A percentile compares a stretch with the other conserved stretches of the same genome.
Evolutionary conservation across 2,113 vertebrate genomes (phyloP).

Genomic region (Meles meles): DNA sequence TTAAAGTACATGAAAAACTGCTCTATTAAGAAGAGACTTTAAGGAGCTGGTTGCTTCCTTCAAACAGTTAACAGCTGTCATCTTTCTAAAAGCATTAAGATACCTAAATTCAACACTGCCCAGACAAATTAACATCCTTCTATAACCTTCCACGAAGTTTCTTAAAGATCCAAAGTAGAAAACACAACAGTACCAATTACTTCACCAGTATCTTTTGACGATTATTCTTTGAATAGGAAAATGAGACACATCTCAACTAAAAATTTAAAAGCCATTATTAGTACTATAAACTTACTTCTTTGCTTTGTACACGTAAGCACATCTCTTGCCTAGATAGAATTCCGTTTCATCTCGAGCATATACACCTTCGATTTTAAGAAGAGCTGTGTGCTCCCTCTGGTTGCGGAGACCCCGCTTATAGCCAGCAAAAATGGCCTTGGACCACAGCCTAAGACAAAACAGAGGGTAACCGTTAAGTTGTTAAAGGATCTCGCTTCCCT

Average conservation of each 20-base stretch:
- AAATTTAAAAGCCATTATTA: background rate
- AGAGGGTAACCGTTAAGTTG: background rate
- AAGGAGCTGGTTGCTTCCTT: background rate
- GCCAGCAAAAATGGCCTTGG: conserved; percentile 96
- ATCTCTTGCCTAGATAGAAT: conserved; percentile 97
- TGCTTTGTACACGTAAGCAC: conserved; percentile 98
- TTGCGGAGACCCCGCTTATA: conserved; percentile 98
- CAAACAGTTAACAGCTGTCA: background rate
- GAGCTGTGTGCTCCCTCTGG: conserved; percentile 96
- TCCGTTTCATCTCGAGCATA: conserved; percentile 93
- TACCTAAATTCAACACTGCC: background rate
- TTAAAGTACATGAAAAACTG: background rate
- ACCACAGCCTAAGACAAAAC: conserved; percentile 89
- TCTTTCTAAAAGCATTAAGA: background rate
- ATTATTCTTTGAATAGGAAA: background rate
- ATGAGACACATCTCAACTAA: background rate
- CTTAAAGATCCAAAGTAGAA: background rate
- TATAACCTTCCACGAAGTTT: background rate
- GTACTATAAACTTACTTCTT: conserved; percentile 90
- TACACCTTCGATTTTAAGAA: conserved; percentile 97
- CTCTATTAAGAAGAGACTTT: background rate
- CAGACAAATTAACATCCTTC: background rate
- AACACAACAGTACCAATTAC: background rate
- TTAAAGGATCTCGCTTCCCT: background rate
- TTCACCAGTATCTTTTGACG: background rate